Percentiles rank a stretch among this genome's conserved stretches.
These are phyloP conservation scores for Odocoileus hemionus DNA, from an alignment of 2,113 vertebrate genomes.

Conservation along the genomic window DNA sequence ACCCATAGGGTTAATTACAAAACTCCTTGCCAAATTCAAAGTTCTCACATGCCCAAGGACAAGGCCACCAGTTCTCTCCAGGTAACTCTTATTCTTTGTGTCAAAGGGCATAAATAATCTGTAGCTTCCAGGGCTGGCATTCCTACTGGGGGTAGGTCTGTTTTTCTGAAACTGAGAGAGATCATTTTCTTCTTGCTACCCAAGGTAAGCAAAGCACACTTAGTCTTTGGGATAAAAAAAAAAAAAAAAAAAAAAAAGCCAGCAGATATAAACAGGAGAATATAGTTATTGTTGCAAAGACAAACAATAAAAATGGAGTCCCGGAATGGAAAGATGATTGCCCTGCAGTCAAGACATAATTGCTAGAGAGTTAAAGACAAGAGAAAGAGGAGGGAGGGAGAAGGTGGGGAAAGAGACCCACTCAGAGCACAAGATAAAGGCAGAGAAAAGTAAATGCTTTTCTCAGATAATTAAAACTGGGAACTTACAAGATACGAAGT, in stretches of 20 bases:
- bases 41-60: slow-evolving; percentile 25
- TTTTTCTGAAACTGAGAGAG: background rate
- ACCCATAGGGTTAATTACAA: slow-evolving; percentile 21
- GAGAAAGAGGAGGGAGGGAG: background rate
- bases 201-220: background rate
- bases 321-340: slow-evolving; percentile 47
- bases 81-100: background rate
- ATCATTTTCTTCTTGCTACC: background rate
- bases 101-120: background rate
- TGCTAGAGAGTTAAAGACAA: slow-evolving; percentile 52
- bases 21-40: background rate
- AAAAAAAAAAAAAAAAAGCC: background rate
- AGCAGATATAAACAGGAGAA: slow-evolving; percentile 35
- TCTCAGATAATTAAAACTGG: slow-evolving; percentile 59
- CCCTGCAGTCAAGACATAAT: slow-evolving; percentile 46
- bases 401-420: background rate
- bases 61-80: background rate
- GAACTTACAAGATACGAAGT: slow-evolving; percentile 58
- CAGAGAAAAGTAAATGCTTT: slow-evolving; percentile 3
- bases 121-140: background rate
- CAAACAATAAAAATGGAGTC: slow-evolving; percentile 60
- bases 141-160: background rate
- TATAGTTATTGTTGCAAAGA: slow-evolving; percentile 59
- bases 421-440: slow-evolving; percentile 40
- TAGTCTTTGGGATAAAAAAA: background rate